These are phyloP conservation scores for Meles meles DNA, from an alignment of 2,113 vertebrate species.

Conservation along the genomic window DNA sequence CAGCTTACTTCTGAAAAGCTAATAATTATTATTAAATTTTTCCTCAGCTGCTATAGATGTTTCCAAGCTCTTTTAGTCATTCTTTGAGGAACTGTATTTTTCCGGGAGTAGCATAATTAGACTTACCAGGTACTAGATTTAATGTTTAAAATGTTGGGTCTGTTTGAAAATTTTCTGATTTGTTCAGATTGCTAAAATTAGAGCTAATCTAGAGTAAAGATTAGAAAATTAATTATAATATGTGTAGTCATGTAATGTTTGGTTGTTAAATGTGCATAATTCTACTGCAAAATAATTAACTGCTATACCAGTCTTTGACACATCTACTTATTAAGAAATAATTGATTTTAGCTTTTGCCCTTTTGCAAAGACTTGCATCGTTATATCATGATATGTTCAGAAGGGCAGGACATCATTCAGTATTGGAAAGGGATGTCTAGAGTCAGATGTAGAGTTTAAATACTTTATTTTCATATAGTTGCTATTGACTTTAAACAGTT, in stretches of 20 bases:
- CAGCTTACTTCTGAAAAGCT: not conserved
- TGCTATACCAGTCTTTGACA: not conserved
- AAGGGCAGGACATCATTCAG: not conserved
- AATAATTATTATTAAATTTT: conserved; percentile 1
- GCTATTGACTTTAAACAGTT: not conserved
- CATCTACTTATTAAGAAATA: not conserved
- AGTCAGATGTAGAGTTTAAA: not conserved
- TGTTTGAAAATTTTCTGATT: conserved; percentile 23
- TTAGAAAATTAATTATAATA: not conserved
- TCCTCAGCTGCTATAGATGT: not conserved
- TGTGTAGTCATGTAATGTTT: not conserved
- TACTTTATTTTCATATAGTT: not conserved
- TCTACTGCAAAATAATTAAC: conserved; percentile 13
- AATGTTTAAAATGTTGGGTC: conserved; percentile 11
- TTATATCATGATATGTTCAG: not conserved
- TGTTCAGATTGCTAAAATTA: conserved; percentile 33
- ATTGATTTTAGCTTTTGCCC: conserved; percentile 18
- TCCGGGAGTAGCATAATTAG: not conserved
- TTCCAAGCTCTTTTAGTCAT: conserved; percentile 16
- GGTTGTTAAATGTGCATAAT: not conserved
- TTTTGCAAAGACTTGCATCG: not conserved
- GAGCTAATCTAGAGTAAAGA: not conserved
- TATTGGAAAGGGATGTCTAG: not conserved
- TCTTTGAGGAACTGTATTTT: not conserved
- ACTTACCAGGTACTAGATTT: not conserved